Conservation (phyloP, 2,888 invertebrate species). For the Epirrita christyi region DNA sequence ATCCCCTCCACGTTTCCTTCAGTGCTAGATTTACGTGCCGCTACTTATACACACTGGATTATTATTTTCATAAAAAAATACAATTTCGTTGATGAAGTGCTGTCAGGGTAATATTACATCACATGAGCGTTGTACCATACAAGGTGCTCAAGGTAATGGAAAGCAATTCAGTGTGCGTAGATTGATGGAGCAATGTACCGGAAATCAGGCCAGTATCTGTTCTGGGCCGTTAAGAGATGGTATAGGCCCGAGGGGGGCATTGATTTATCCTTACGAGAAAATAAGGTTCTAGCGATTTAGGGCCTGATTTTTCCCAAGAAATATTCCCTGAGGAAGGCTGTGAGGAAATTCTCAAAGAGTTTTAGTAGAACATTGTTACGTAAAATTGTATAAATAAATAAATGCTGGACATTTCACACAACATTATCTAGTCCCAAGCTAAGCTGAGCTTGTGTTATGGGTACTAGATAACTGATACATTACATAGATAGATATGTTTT, state of each 20-base stretch:
- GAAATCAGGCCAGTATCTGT: conserved; percentile 30
- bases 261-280: conserved; percentile 26
- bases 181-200: conserved; percentile 33
- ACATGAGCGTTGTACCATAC: not conserved
- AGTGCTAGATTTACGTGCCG: no score
- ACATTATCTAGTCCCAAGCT: no score
- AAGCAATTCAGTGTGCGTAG: conserved; percentile 27
- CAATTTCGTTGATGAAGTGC: not conserved
- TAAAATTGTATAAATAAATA: not conserved
- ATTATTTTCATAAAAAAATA: no score
- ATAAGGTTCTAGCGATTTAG: conserved; percentile 15
- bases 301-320: conserved; percentile 14
- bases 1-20: no score
- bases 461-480: no score
- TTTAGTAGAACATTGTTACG: not conserved
- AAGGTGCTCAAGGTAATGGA: conserved; percentile 31
- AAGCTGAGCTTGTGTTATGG: no score
- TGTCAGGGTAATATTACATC: conserved; percentile 4
- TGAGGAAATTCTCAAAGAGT: not conserved
- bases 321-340: conserved; percentile 1
- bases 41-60: no score
- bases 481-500: no score
- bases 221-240: conserved; percentile 16
- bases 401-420: no score
- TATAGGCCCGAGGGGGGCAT: conserved; percentile 18